Percentiles rank a stretch among this genome's conserved stretches.
Evolutionary conservation across 2,888 invertebrate genomes (phyloP).

Genomic region (Trachelus tabidus): DNA sequence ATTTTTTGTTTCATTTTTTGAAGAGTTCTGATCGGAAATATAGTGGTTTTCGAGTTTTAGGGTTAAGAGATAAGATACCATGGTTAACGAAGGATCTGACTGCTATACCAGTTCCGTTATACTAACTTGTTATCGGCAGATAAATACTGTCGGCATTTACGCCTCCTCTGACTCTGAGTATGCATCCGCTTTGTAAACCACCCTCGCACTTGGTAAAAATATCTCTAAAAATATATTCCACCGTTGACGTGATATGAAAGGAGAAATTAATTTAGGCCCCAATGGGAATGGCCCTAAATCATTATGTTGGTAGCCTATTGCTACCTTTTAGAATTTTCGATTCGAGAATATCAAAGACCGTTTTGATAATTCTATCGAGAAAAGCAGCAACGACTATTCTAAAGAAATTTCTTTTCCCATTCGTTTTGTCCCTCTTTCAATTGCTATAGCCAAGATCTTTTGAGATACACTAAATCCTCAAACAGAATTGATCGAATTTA

Average conservation of each 20-base stretch:
- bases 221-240: constrained; percentile 15
- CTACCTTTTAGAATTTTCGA: background rate
- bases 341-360: background rate
- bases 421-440: background rate
- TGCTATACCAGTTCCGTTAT: background rate
- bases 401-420: background rate
- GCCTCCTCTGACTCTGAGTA: constrained; percentile 32
- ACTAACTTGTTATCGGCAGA: constrained; percentile 30
- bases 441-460: background rate
- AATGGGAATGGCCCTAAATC: background rate
- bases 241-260: background rate
- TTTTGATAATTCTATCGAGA: background rate
- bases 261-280: background rate
- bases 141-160: constrained; percentile 32
- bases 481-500: background rate
- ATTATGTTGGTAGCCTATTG: background rate
- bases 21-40: background rate
- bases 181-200: constrained; percentile 36
- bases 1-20: background rate
- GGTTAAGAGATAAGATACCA: too few species aligned
- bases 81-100: background rate
- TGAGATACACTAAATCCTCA: background rate
- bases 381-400: background rate
- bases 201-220: constrained; percentile 35
- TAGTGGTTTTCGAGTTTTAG: background rate